phyloP scores from a whole-genome alignment of 2,797 vertebrate species.

The Pangasius larnaudii region DNA sequence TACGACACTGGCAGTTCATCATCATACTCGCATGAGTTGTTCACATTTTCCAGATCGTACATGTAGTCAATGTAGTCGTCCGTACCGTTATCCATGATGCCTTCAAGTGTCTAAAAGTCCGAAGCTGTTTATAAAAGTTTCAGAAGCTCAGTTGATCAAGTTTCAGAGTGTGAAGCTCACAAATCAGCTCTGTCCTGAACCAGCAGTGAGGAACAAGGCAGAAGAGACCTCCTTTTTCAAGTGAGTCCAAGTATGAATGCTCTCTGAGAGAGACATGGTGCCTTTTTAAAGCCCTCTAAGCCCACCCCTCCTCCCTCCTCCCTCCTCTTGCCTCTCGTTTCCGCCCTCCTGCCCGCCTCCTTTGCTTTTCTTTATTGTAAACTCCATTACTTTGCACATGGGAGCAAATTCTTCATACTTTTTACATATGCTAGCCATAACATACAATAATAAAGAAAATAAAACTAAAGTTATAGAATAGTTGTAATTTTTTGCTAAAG shows the following conservation, averaged over 20 bases:
- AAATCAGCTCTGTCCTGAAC: not conserved
- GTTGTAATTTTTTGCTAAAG: not conserved
- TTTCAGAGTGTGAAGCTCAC: not conserved
- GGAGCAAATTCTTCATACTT: not conserved
- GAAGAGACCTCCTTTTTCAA: slow-evolving; percentile 11
- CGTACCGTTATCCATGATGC: slow-evolving; percentile 54
- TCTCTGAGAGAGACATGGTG: slow-evolving; percentile 52
- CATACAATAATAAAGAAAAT: not conserved
- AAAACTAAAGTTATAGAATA: not conserved
- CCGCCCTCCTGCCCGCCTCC: not conserved
- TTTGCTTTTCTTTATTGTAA: slow-evolving; percentile 13
- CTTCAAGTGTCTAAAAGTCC: not conserved
- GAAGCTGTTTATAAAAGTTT: not conserved
- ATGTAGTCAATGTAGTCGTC: slow-evolving; percentile 69
- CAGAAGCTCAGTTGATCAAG: not conserved
- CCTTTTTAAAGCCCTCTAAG: slow-evolving; percentile 69
- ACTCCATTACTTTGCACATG: not conserved
- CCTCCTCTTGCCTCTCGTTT: not conserved
- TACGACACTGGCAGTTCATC: slow-evolving; percentile 81
- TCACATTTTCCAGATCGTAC: slow-evolving; percentile 63
- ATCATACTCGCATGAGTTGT: slow-evolving; percentile 74
- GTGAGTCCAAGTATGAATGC: slow-evolving; percentile 61
- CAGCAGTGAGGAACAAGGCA: not conserved
- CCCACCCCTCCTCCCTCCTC: slow-evolving; percentile 14
- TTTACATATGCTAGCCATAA: too few relatives aligned